Evolutionary conservation across 1,140 invertebrate species (phyloP).

Genomic region (Bathynomus jamesi): DNA sequence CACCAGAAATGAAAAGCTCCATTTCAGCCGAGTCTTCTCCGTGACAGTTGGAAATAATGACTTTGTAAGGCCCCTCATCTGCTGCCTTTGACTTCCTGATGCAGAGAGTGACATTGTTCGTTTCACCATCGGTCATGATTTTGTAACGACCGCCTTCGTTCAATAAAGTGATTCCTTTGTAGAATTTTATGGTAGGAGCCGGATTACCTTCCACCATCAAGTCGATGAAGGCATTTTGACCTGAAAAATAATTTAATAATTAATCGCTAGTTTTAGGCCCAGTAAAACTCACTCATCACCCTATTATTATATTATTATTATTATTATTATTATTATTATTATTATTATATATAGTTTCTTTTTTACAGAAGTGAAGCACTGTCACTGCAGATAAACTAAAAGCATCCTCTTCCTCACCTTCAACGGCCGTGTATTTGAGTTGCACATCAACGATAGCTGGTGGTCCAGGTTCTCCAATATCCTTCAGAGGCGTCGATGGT

Average conservation of each 20-base stretch:
- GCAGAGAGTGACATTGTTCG: conserved; percentile 80
- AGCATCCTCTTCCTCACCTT: conserved; percentile 56
- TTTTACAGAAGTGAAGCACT: too few relatives aligned
- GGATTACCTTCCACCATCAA: conserved; percentile 85
- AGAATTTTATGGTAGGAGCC: conserved; percentile 88
- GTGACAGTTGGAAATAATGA: conserved; percentile 83
- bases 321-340: too few relatives aligned
- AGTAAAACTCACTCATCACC: too few relatives aligned
- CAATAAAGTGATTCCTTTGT: conserved; percentile 73
- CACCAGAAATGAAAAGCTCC: conserved; percentile 91
- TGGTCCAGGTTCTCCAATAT: conserved; percentile 65
- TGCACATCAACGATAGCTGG: conserved; percentile 80
- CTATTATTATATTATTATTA: too few relatives aligned
- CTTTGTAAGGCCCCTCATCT: conserved; percentile 94
- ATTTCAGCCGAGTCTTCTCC: conserved; percentile 92
- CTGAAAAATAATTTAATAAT: conserved; percentile 53
- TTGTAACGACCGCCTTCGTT: conserved; percentile 88
- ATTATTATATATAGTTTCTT: too few relatives aligned
- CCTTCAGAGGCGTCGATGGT: conserved; percentile 74
- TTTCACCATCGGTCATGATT: conserved; percentile 79
- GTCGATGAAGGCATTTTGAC: conserved; percentile 79
- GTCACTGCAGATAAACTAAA: not conserved
- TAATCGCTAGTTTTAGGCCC: too few relatives aligned
- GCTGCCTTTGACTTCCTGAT: conserved; percentile 92
- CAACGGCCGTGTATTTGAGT: conserved; percentile 82